phyloP scores from a whole-genome alignment of 2,888 invertebrate genomes.

The Halocaridina rubra region DNA sequence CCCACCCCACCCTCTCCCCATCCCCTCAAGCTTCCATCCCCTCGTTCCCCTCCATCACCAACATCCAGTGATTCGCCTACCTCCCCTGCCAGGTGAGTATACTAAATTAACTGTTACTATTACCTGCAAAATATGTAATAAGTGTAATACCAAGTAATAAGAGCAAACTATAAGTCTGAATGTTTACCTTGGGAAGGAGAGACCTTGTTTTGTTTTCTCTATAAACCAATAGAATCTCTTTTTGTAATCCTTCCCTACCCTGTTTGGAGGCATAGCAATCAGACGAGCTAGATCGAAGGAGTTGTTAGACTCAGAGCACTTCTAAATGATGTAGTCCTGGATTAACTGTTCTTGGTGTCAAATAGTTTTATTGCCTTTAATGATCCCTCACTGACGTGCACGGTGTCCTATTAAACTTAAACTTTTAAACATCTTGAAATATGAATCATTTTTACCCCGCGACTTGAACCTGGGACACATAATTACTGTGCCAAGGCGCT shows the following conservation, averaged over 20 bases:
- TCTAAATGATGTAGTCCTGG: no score
- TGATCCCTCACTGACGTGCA: no score
- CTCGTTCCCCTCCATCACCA: slow-evolving; percentile 20
- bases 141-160: not conserved
- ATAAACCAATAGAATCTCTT: not conserved
- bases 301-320: no score
- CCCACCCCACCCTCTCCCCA: not conserved
- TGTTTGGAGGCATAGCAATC: no score
- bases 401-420: no score
- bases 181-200: not conserved
- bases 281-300: no score
- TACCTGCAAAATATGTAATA: not conserved
- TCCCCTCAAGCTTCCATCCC: not conserved
- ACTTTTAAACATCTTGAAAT: no score
- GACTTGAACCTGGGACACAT: no score
- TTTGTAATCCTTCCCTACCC: not conserved
- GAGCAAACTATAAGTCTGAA: not conserved
- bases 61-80: slow-evolving; percentile 35
- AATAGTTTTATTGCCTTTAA: no score
- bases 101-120: not conserved
- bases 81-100: slow-evolving; percentile 27
- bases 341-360: no score
- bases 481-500: no score
- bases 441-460: no score
- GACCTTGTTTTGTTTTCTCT: not conserved